Evolutionary conservation across 2,797 vertebrate genomes (phyloP).

Genomic region (Dendrocincla fuliginosa): DNA sequence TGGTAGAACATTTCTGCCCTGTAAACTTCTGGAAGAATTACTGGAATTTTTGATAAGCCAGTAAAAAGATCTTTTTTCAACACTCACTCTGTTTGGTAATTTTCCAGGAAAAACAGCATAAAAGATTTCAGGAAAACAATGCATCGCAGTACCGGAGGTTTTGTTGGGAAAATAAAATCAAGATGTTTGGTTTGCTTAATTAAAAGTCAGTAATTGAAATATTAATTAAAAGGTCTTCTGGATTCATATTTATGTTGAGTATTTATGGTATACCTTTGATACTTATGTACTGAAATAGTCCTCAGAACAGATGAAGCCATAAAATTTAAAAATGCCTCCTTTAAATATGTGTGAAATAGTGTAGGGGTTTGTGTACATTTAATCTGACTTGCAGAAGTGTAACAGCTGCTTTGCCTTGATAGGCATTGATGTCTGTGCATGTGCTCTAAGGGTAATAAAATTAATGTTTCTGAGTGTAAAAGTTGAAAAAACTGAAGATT

Average conservation of each 20-base stretch:
- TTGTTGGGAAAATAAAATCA: slow-evolving; percentile 35
- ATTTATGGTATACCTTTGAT: not conserved
- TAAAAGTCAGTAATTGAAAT: not conserved
- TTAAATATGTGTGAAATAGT: slow-evolving; percentile 21
- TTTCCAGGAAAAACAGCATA: slow-evolving; percentile 30
- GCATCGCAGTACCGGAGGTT: not conserved
- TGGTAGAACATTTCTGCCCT: not conserved
- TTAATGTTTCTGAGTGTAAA: not conserved
- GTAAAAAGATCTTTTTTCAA: not conserved
- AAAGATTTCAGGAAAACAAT: slow-evolving; percentile 2
- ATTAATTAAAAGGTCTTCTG: not conserved
- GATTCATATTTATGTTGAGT: not conserved
- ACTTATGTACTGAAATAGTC: not conserved
- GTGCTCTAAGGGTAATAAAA: not conserved
- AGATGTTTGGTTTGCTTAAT: not conserved
- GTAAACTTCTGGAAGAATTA: slow-evolving; percentile 49
- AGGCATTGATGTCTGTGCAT: not conserved
- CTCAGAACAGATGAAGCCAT: slow-evolving; percentile 19
- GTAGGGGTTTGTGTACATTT: not conserved
- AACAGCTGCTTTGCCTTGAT: not conserved
- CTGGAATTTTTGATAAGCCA: slow-evolving; percentile 46
- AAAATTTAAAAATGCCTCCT: not conserved
- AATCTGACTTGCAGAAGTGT: slow-evolving; percentile 1
- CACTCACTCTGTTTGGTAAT: not conserved
- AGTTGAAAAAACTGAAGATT: not conserved